These are phyloP conservation scores for Eucriotettix oculatus DNA, from an alignment of 2,888 invertebrate genomes.

Conservation along the genomic window DNA sequence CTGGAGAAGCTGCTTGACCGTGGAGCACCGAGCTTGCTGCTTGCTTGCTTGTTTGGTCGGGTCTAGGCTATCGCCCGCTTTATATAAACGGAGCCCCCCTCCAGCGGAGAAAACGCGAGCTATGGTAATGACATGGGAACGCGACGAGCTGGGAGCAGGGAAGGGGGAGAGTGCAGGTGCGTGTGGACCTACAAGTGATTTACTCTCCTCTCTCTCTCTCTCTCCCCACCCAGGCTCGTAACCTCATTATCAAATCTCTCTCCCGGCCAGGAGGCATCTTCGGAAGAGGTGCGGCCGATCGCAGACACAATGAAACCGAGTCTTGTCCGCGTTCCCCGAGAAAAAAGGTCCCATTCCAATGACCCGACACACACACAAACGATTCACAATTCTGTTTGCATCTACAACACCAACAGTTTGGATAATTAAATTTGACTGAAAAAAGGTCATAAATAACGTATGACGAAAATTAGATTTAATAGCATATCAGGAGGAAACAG, in stretches of 20 bases:
- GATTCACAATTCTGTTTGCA: too few relatives aligned
- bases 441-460: too few relatives aligned
- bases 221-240: background rate
- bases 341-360: too few relatives aligned
- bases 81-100: background rate
- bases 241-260: background rate
- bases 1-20: background rate
- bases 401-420: too few relatives aligned
- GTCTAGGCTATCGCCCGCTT: background rate
- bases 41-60: background rate
- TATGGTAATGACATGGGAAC: constrained; percentile 1
- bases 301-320: too few relatives aligned
- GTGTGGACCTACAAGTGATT: background rate
- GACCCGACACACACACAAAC: too few relatives aligned
- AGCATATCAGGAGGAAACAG: too few relatives aligned
- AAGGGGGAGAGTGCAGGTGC: background rate
- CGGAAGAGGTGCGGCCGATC: too few relatives aligned
- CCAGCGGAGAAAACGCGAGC: constrained; percentile 3
- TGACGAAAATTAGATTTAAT: too few relatives aligned
- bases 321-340: too few relatives aligned
- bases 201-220: background rate
- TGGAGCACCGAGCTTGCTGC: background rate
- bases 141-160: background rate
- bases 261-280: too few relatives aligned
- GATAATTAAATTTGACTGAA: too few relatives aligned